Evolutionary conservation across 1,140 invertebrate species (phyloP).

Genomic region (Drosophila dunni): DNA sequence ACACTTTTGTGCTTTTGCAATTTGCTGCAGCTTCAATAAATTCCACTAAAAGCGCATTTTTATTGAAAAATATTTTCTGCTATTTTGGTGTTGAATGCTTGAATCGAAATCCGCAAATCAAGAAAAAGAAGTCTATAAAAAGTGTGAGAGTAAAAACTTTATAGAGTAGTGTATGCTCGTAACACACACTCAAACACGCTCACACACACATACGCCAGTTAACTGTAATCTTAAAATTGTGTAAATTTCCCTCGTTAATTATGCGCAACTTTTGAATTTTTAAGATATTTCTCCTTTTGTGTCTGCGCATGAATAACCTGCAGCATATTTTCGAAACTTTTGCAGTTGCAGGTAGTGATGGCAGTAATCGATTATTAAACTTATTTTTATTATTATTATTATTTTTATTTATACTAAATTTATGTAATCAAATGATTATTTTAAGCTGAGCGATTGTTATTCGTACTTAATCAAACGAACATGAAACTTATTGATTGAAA

Average conservation of each 20-base stretch:
- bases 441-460: no score
- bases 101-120: conserved; percentile 52
- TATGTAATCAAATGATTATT: no score
- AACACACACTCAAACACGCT: conserved; percentile 6
- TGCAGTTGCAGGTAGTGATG: not conserved
- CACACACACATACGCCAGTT: conserved; percentile 24
- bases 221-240: conserved; percentile 58
- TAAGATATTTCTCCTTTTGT: not conserved
- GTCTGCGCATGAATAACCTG: conserved; percentile 37
- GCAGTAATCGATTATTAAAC: no score
- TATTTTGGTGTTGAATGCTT: conserved; percentile 34
- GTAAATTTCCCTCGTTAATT: conserved; percentile 20
- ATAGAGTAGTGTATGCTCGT: not conserved
- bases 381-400: no score
- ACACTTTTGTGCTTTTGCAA: conserved; percentile 20
- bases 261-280: conserved; percentile 7
- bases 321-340: conserved; percentile 25
- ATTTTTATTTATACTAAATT: no score
- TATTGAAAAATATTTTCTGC: conserved; percentile 75
- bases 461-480: no score
- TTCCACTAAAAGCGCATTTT: conserved; percentile 71
- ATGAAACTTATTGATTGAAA: no score
- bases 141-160: not conserved
- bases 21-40: conserved; percentile 68
- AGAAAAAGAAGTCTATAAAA: conserved; percentile 14